phyloP scores from a whole-genome alignment of 2,888 invertebrate species.

The Cerceris ruficornis region DNA sequence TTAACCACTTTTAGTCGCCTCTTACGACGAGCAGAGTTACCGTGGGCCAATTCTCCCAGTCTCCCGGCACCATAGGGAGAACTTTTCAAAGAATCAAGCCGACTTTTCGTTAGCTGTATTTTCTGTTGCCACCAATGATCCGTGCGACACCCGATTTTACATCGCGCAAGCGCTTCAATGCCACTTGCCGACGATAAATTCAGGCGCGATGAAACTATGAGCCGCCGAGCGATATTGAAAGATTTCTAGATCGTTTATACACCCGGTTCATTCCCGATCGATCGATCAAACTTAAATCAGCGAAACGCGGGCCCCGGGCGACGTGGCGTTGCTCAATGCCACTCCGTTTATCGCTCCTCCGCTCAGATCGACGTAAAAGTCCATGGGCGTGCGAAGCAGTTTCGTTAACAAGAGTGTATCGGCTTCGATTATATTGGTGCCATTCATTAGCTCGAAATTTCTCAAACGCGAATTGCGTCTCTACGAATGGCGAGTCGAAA shows the following conservation, averaged over 20 bases:
- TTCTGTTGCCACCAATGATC: background rate
- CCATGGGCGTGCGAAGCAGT: conserved; percentile 24
- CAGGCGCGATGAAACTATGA: background rate
- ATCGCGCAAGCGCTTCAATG: background rate
- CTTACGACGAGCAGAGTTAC: too few species aligned
- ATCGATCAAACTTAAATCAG: conserved; percentile 52
- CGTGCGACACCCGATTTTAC: background rate
- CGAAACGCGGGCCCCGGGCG: conserved; percentile 41
- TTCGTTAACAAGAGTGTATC: conserved; percentile 13
- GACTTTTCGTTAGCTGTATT: background rate
- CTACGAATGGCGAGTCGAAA: background rate
- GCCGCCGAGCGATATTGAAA: background rate
- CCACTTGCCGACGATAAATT: background rate
- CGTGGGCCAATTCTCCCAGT: too few species aligned
- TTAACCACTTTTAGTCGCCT: too few species aligned
- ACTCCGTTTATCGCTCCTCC: conserved; percentile 44
- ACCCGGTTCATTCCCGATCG: conserved; percentile 35
- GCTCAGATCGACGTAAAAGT: conserved; percentile 16
- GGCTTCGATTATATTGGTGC: background rate
- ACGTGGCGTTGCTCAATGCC: conserved; percentile 47
- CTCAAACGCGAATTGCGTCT: background rate
- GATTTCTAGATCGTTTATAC: conserved; percentile 21
- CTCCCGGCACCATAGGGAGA: too few species aligned
- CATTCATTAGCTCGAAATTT: background rate
- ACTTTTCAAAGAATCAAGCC: background rate